phyloP scores from a whole-genome alignment of 1,140 invertebrate genomes.

The Paraescarpia echinospica region DNA sequence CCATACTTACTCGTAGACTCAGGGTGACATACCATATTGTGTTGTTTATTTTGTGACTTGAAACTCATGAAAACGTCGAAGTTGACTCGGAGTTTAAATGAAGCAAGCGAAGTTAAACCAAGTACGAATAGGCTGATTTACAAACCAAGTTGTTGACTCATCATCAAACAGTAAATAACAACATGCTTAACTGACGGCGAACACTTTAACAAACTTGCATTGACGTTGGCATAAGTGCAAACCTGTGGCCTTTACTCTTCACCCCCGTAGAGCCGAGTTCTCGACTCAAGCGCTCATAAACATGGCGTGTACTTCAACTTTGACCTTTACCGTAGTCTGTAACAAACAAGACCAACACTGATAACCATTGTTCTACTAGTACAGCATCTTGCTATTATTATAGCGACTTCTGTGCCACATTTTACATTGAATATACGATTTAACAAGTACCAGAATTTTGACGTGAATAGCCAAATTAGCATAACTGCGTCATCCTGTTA shows the following conservation, averaged over 20 bases:
- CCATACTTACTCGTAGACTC: too few relatives aligned
- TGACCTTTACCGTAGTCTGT: neutral
- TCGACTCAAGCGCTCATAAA: neutral
- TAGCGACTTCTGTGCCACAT: neutral
- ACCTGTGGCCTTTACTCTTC: neutral
- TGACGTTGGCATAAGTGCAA: neutral
- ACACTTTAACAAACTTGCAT: neutral
- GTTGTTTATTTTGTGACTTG: too few relatives aligned
- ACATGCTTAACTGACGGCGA: neutral
- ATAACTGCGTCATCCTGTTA: neutral
- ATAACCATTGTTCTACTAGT: neutral
- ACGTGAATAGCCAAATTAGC: neutral
- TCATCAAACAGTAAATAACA: neutral
- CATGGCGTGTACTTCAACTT: neutral
- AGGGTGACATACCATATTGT: too few relatives aligned
- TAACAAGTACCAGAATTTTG: neutral
- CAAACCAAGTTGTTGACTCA: neutral
- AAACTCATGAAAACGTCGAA: too few relatives aligned
- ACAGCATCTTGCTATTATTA: neutral
- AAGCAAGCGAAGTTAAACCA: neutral
- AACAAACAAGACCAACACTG: neutral
- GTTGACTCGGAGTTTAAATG: neutral
- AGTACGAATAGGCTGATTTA: neutral
- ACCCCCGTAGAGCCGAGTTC: neutral
- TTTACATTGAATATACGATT: neutral